Evolutionary conservation across 2,113 vertebrate genomes (phyloP).

Genomic region (Notothenia coriiceps): DNA sequence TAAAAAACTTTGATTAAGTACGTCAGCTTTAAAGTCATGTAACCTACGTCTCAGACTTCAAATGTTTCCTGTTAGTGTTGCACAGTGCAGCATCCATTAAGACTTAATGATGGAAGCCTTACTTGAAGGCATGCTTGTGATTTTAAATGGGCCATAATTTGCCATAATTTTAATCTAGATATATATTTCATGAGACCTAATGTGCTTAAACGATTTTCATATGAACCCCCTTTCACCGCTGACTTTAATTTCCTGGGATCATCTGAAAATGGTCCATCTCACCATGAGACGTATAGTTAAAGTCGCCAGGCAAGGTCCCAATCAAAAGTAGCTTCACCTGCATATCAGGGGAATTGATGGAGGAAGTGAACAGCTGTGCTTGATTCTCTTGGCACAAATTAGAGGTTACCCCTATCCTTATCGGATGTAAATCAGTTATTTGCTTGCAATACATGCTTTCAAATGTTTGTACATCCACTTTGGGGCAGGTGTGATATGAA

Average conservation of each 20-base stretch:
- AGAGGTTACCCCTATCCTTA: constrained; percentile 53
- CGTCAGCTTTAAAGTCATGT: not conserved
- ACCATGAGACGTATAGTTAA: constrained; percentile 17
- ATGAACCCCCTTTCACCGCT: constrained; percentile 21
- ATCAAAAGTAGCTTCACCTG: constrained; percentile 59
- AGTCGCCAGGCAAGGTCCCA: constrained; percentile 38
- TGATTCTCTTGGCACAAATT: constrained; percentile 47
- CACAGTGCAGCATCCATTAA: constrained; percentile 38
- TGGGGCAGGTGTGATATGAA: constrained; percentile 60
- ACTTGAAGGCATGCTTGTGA: constrained; percentile 49
- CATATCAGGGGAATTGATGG: constrained; percentile 41
- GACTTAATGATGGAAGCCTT: constrained; percentile 43
- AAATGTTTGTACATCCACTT: constrained; percentile 51
- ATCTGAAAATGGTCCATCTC: constrained; percentile 41
- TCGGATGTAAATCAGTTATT: constrained; percentile 68
- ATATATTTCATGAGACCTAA: constrained; percentile 48
- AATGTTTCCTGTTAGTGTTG: constrained; percentile 32
- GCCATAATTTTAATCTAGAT: constrained; percentile 45
- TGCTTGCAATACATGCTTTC: constrained; percentile 54
- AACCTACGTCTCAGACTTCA: not conserved
- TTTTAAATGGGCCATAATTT: constrained; percentile 54
- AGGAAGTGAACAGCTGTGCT: constrained; percentile 63
- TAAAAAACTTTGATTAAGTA: not conserved
- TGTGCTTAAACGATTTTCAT: constrained; percentile 44
- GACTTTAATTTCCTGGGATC: constrained; percentile 47